Evolutionary conservation across 2,113 vertebrate species (phyloP).

Genomic region (Spea bombifrons): DNA sequence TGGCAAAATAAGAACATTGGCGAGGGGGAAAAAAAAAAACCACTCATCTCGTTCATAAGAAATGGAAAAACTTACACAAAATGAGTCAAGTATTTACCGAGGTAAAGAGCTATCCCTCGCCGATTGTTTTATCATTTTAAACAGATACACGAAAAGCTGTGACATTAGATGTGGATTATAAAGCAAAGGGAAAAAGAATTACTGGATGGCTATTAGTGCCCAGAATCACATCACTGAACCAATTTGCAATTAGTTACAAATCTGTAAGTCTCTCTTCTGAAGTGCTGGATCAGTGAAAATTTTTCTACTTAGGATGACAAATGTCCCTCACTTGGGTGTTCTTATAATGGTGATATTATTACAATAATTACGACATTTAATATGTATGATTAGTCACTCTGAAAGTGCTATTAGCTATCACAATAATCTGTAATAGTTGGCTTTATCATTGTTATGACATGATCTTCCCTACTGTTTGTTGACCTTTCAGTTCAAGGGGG

Average conservation of each 20-base stretch:
- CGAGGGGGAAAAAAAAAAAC: neutral
- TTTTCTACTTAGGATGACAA: conserved; percentile 56
- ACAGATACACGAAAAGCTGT: neutral
- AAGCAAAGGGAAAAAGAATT: neutral
- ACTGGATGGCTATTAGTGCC: conserved; percentile 8
- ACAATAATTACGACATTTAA: conserved; percentile 70
- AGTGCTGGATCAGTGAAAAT: conserved; percentile 21
- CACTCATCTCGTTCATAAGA: no score
- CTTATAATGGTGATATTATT: conserved; percentile 67
- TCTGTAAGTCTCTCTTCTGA: conserved; percentile 22
- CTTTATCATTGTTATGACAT: conserved; percentile 79
- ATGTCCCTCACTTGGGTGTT: conserved; percentile 59
- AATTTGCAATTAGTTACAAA: conserved; percentile 53
- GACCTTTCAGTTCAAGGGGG: conserved; percentile 76
- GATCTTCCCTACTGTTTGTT: conserved; percentile 79
- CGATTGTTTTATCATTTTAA: conserved; percentile 10
- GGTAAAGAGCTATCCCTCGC: no score
- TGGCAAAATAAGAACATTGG: conserved; percentile 8
- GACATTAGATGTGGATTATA: conserved; percentile 1
- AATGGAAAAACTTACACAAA: no score
- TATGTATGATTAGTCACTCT: conserved; percentile 70
- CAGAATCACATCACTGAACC: conserved; percentile 24
- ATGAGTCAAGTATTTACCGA: no score
- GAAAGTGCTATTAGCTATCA: conserved; percentile 69
- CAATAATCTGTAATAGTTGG: conserved; percentile 69